Base-by-base conservation (phyloP, 2,888 invertebrate species). In the Strigamia maritima region DNA sequence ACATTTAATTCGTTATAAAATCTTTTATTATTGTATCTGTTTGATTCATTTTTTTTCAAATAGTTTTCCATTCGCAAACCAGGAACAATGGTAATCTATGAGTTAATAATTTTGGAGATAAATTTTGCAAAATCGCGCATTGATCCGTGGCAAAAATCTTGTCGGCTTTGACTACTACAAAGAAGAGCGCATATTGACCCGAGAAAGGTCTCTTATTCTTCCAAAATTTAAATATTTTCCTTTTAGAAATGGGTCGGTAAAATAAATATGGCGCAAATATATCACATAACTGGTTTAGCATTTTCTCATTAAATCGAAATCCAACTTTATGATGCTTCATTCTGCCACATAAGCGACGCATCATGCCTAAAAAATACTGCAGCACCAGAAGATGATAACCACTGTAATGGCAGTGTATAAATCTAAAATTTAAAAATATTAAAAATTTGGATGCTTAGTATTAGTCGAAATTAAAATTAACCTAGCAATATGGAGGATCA, bases 401-500 rank as follows among this genome's bases (percentile, higher is more conserved):
- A 14, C 28, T 1, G 26, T 70, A 70, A 4, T 70, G 12, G 10
- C 14, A 2, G 70, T 70, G 70, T 14, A 70, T 70, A 70, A 70
- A 70, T 26, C 70, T 70, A 7, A 28, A 26, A 70, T 14, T 12
- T 28, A 14, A 14, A 28, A 70, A 70, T 10, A 12, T 70, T 35
- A 35, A 1, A 3, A 0, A 6, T 10, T 35, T 3, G 12, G 19
- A 7, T 6, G 1, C 19, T 22, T n/a, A 19, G 19, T 26, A n/a
- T n/a, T n/a, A n/a, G n/a, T n/a, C n/a, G 1, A 26, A 14, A 26
- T 14, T 26, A 70, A 28, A 26, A 26, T 14, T 70, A 70, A 70
- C 70, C 70, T 70, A 12, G 70, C 70, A 70, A 70, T 70, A n/a
- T 70, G 70, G 0, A 70, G 16, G 24, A 70, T 70, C n/a, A 70